Conservation (phyloP, 1,140 invertebrate genomes). For the Drosophila obscura region DNA sequence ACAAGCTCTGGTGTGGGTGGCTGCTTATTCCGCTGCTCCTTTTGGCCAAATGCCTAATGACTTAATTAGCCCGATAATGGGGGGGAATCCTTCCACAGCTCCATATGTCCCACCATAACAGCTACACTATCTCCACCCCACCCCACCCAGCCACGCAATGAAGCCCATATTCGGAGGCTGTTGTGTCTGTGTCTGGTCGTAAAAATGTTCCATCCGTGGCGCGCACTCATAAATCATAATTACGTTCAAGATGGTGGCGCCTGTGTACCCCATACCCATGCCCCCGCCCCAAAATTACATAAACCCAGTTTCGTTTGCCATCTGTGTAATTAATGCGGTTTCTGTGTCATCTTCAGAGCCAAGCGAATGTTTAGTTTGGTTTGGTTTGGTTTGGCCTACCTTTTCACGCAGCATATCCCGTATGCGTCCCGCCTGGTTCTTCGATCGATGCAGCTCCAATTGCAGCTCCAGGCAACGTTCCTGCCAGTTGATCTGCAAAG, state of each 20-base stretch:
- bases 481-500: slow-evolving; percentile 88
- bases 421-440: slow-evolving; percentile 92
- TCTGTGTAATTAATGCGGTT: neutral
- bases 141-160: slow-evolving; percentile 6
- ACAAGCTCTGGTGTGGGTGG: neutral
- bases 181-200: slow-evolving; percentile 40
- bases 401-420: slow-evolving; percentile 93
- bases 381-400: slow-evolving; percentile 84
- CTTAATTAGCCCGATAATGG: slow-evolving; percentile 78
- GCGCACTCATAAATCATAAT: slow-evolving; percentile 73
- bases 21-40: slow-evolving; percentile 32
- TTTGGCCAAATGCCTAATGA: slow-evolving; percentile 70
- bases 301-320: no score
- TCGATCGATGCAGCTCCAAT: slow-evolving; percentile 91
- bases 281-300: no score
- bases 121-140: slow-evolving; percentile 52
- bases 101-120: slow-evolving; percentile 38
- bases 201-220: slow-evolving; percentile 72
- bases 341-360: slow-evolving; percentile 2
- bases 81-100: slow-evolving; percentile 11
- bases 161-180: neutral
- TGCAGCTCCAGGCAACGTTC: slow-evolving; percentile 92
- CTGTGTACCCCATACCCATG: no score
- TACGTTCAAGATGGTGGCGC: slow-evolving; percentile 62
- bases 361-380: no score